Evolutionary conservation across 2,888 invertebrate species (phyloP).

Genomic region (Campoletis raptor): DNA sequence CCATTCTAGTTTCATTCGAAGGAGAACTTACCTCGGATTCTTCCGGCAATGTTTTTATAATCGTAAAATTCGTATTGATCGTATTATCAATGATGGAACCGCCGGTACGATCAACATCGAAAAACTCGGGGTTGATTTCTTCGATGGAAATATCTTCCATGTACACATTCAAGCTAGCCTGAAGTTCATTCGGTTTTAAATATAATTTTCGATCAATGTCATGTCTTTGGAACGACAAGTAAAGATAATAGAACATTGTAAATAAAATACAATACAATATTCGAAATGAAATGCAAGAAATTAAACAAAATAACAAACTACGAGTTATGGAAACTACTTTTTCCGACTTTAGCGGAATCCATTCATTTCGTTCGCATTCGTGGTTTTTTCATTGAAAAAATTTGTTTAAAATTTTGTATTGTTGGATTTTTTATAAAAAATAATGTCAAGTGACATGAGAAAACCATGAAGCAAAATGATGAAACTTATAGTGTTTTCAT

Average conservation of each 20-base stretch:
- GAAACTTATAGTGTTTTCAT: no score
- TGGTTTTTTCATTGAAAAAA: background rate
- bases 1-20: background rate
- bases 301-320: background rate
- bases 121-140: slow-evolving; percentile 36
- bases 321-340: background rate
- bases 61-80: slow-evolving; percentile 41
- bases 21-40: slow-evolving; percentile 42
- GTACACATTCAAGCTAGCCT: slow-evolving; percentile 51
- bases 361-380: background rate
- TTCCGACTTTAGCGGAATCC: background rate
- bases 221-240: background rate
- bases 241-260: background rate
- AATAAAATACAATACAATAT: background rate
- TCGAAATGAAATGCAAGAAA: background rate
- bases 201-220: background rate
- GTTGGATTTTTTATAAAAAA: no score
- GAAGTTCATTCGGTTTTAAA: slow-evolving; percentile 10
- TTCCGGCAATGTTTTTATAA: slow-evolving; percentile 44
- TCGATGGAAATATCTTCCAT: slow-evolving; percentile 51
- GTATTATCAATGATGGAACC: slow-evolving; percentile 43
- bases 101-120: slow-evolving; percentile 39
- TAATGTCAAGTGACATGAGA: no score
- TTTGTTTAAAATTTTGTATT: no score
- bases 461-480: no score